These are phyloP conservation scores for Gephyroberyx darwinii DNA, from an alignment of 2,797 vertebrate genomes.

Conservation along the genomic window DNA sequence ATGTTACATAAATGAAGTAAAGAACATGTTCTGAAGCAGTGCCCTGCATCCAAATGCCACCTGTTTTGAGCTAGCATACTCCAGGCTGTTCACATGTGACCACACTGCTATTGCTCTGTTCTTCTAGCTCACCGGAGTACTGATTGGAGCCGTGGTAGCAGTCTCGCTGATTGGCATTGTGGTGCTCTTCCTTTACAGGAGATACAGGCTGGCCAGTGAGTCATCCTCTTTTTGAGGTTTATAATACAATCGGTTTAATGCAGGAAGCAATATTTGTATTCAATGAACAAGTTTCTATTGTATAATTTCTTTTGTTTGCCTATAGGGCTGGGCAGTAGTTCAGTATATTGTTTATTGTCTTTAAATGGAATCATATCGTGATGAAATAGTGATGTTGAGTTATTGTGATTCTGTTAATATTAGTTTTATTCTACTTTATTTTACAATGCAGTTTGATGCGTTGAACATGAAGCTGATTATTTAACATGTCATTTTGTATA, in stretches of 20 bases:
- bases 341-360: no score
- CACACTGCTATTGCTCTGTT: not conserved
- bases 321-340: no score
- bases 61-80: not conserved
- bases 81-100: not conserved
- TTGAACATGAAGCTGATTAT: no score
- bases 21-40: not conserved
- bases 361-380: no score
- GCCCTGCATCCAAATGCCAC: not conserved
- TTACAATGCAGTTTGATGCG: no score
- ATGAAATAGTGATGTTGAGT: no score
- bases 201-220: slow-evolving; percentile 85
- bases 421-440: no score
- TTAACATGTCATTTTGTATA: no score
- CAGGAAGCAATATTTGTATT: not conserved
- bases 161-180: slow-evolving; percentile 84
- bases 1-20: not conserved
- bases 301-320: no score
- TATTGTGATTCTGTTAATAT: no score
- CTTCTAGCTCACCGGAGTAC: slow-evolving; percentile 87
- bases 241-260: not conserved
- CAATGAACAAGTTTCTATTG: no score
- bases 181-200: slow-evolving; percentile 87
- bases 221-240: slow-evolving; percentile 42
- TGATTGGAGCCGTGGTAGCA: slow-evolving; percentile 86